Evolutionary conservation across 2,888 invertebrate species (phyloP).

Genomic region (Cepaea hortensis): DNA sequence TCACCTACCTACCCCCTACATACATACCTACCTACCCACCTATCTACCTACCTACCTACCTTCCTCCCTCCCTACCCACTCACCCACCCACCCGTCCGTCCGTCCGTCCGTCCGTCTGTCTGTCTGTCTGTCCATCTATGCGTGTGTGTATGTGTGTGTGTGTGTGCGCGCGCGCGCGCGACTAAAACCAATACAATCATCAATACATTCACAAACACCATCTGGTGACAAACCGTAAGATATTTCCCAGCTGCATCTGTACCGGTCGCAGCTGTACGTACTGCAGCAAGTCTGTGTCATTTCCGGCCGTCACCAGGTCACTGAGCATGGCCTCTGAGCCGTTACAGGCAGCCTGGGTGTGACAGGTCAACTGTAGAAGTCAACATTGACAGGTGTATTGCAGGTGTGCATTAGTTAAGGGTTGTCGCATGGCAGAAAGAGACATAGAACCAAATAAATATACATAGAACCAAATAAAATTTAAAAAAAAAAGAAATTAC

Average conservation of each 20-base stretch:
- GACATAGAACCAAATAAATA: too few relatives aligned
- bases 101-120: too few relatives aligned
- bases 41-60: too few relatives aligned
- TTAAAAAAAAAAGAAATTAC: too few relatives aligned
- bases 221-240: not conserved
- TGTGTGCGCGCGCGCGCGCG: not conserved
- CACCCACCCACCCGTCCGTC: too few relatives aligned
- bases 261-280: constrained; percentile 6
- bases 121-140: too few relatives aligned
- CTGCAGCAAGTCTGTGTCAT: not conserved
- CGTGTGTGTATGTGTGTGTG: not conserved
- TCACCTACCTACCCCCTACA: not conserved
- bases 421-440: too few relatives aligned
- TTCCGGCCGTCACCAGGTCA: not conserved
- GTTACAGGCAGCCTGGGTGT: not conserved
- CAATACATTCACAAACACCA: not conserved
- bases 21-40: too few relatives aligned
- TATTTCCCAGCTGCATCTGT: constrained; percentile 21
- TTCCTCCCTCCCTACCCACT: too few relatives aligned
- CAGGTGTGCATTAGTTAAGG: too few relatives aligned
- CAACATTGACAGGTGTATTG: not conserved
- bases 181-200: not conserved
- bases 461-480: too few relatives aligned
- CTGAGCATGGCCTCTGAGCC: not conserved
- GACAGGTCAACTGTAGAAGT: not conserved